Base-by-base conservation (phyloP, 64 coral and sea anemone genomes). In the Astreopora myriophthalma region DNA sequence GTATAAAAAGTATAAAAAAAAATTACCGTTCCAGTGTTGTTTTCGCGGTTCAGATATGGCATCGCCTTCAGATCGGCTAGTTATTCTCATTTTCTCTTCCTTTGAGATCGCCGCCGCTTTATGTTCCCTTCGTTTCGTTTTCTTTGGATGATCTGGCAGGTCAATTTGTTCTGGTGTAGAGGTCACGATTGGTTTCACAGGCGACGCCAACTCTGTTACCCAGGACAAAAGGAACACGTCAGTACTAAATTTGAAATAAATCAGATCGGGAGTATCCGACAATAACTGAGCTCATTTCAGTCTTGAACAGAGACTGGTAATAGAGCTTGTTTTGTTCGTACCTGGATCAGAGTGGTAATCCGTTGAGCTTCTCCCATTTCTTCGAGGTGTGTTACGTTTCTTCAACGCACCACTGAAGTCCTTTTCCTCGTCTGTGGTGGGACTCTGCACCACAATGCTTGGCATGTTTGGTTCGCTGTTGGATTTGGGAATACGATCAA, bases 371-470 rank as follows among this genome's bases (percentile, higher is more conserved):
- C 19, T 67, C 20, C 37, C 86, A 11, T 38, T 79, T 19, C 58
- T 27, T 79, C 34, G 58, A 13, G 68, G 26, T 33, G 58, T 38
- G 12, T 48, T 57, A 8, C 39, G 34, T 36, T 84, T 46, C 28
- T 91, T 37, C 22, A 30, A 38, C 31, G 89, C 61, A 8, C 33
- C 65, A 82, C 37, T 85, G 3, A 71, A 71, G 11, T 67, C 67
- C 26, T 79, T 86, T 25, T 92, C 80, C 10, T 97, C 95, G 16
- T 97, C 95, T 27, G 91, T 97, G 0, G 95, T 97, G 12, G 95
- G 95, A 76, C 95, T 97, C 25, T 97, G 95, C 5, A 97, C 87
- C 32, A 81, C 63, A 80, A 97, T 91, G 27, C 75, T 66, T 27
- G 95, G 95, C 14, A 94, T 78, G 32, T 82, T 88, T 23, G 87